phyloP scores from a whole-genome alignment of 2,113 vertebrate species.

The Columbina picui region DNA sequence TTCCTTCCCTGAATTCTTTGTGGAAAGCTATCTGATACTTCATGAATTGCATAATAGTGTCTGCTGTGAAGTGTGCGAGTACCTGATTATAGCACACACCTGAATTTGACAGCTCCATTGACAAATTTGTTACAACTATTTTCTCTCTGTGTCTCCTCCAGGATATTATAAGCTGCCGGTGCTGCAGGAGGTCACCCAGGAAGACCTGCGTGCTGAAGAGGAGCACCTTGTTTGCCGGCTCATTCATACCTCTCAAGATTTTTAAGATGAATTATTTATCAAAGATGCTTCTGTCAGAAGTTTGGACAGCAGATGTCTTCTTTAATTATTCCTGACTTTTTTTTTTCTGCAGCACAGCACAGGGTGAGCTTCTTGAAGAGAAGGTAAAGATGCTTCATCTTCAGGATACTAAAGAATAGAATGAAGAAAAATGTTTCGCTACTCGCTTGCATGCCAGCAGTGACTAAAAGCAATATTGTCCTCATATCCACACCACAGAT shows the following conservation, averaged over 20 bases:
- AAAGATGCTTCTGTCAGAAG: constrained; percentile 26
- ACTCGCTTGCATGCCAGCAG: neutral
- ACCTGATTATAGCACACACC: neutral
- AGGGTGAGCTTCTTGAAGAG: neutral
- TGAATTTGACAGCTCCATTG: constrained; percentile 25
- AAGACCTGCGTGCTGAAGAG: neutral
- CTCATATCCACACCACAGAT: neutral
- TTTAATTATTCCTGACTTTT: constrained; percentile 54
- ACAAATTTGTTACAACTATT: constrained; percentile 34
- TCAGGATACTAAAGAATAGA: neutral
- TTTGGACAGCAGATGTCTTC: constrained; percentile 38
- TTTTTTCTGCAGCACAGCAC: neutral
- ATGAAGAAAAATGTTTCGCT: neutral
- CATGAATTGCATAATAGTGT: neutral
- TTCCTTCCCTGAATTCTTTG: constrained; percentile 1
- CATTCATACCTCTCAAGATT: constrained; percentile 11
- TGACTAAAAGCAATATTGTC: neutral
- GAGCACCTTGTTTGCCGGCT: neutral
- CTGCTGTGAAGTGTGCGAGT: constrained; percentile 44
- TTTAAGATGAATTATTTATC: constrained; percentile 59
- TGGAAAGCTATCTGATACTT: constrained; percentile 39
- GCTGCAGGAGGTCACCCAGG: neutral
- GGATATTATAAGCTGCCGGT: neutral
- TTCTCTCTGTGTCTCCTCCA: neutral
- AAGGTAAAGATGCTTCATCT: neutral